Conservation (phyloP, 2,797 vertebrate species). For the Holocentrus rufus region DNA sequence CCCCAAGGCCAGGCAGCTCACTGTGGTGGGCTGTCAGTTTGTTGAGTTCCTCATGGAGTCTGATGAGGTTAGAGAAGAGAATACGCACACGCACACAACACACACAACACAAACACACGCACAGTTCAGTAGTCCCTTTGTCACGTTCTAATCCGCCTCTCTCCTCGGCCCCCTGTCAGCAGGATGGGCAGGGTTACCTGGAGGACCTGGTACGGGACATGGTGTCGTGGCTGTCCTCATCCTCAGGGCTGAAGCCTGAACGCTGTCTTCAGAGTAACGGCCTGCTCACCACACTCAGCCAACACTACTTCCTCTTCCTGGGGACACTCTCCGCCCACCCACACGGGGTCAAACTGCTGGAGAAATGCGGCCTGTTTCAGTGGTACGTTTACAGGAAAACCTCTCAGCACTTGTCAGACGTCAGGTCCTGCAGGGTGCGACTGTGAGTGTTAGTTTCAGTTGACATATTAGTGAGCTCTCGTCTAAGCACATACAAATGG, state of each 20-base stretch:
- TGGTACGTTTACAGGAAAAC: slow-evolving; percentile 83
- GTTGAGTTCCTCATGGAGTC: slow-evolving; percentile 97
- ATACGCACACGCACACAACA: neutral
- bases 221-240: slow-evolving; percentile 91
- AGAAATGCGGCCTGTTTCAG: slow-evolving; percentile 99
- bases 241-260: slow-evolving; percentile 93
- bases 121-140: neutral
- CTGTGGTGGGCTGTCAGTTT: slow-evolving; percentile 97
- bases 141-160: neutral
- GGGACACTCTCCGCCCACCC: slow-evolving; percentile 95
- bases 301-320: slow-evolving; percentile 98
- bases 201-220: slow-evolving; percentile 97
- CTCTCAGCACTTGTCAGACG: neutral
- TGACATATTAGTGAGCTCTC: neutral
- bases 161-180: neutral
- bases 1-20: slow-evolving; percentile 92
- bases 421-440: neutral
- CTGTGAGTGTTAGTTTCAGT: neutral
- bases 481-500: neutral
- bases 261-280: slow-evolving; percentile 96
- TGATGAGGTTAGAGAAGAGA: slow-evolving; percentile 87
- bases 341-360: slow-evolving; percentile 96
- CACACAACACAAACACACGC: neutral
- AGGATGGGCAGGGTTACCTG: slow-evolving; percentile 95
- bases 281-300: slow-evolving; percentile 94